Conservation (phyloP, 2,797 vertebrate genomes). For the Gastrophryne carolinensis region DNA sequence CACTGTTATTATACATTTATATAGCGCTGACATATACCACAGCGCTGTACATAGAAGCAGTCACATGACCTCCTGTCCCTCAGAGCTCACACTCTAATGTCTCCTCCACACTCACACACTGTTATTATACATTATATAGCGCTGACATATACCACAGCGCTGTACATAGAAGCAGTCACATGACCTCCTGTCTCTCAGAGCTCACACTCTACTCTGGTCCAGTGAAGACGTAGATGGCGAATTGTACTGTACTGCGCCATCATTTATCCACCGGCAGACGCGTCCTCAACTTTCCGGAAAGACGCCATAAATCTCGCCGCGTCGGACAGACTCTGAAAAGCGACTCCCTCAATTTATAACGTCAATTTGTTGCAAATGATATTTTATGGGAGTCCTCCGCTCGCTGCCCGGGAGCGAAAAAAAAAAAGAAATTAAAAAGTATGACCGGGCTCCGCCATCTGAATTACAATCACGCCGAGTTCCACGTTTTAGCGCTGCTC, state of each 20-base stretch:
- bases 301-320: constrained; percentile 28
- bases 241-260: neutral
- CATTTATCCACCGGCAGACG: neutral
- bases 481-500: constrained; percentile 18
- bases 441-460: constrained; percentile 18
- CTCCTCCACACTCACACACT: too few relatives aligned
- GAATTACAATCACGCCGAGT: constrained; percentile 24
- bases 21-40: too few relatives aligned
- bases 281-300: constrained; percentile 7
- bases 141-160: too few relatives aligned
- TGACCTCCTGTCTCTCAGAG: too few relatives aligned
- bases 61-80: too few relatives aligned
- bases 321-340: constrained; percentile 18
- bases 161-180: too few relatives aligned
- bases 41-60: too few relatives aligned
- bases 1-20: too few relatives aligned
- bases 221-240: neutral
- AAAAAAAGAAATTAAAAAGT: constrained; percentile 41
- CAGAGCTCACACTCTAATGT: too few relatives aligned
- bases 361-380: constrained; percentile 50
- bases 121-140: too few relatives aligned
- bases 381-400: constrained; percentile 43
- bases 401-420: constrained; percentile 17
- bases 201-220: too few relatives aligned
- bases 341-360: constrained; percentile 37